Evolutionary conservation across 1,140 invertebrate species (phyloP), one percentile per base, ranked within the genome.

Genomic region (Bombus confusus): DNA sequence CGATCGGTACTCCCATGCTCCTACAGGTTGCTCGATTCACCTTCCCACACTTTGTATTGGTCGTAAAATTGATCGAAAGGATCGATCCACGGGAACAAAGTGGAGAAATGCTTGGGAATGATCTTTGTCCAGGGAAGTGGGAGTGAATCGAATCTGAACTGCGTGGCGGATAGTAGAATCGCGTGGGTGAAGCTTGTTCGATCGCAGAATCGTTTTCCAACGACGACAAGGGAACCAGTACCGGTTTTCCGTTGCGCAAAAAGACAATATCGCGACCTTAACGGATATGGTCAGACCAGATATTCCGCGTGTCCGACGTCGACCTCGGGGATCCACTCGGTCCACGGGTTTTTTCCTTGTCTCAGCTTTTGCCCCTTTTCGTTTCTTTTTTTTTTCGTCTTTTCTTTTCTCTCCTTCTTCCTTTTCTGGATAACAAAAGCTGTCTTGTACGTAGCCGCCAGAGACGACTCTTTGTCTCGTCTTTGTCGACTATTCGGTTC

Each of bases 201-300:
- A 47, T 62, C 86, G n/a, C 59, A 66, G 87, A 66, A 81, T 88
- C 73, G 79, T 87, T 89, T 87, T 84, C 85, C 80, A 76, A 37
- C 69, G 74, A 62, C 52, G 71, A 74, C 57, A 66, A 72, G 76
- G 76, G 85, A 80, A 86, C 84, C 87, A 47, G 86, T 90, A 92
- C 91, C 91, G 88, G 91, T 91, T 92, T 87, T 74, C 73, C 78
- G 85, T 76, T 69, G 72, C 87, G 83, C 90, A 91, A 92, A 91
- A 91, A 92, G 86, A 93, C 90, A 92, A 93, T 91, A 82, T 87
- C 69, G 72, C 83, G 92, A 92, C 92, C 92, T 92, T 92, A 92
- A 74, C 92, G 85, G 87, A 92, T 93, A 92, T 92, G 92, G 92
- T 79, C 87, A 92, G 90, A 92, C 92, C 85, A 90, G 92, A 92